Evolutionary conservation across 2,113 vertebrate genomes (phyloP).

Genomic region (Cygnus atratus): DNA sequence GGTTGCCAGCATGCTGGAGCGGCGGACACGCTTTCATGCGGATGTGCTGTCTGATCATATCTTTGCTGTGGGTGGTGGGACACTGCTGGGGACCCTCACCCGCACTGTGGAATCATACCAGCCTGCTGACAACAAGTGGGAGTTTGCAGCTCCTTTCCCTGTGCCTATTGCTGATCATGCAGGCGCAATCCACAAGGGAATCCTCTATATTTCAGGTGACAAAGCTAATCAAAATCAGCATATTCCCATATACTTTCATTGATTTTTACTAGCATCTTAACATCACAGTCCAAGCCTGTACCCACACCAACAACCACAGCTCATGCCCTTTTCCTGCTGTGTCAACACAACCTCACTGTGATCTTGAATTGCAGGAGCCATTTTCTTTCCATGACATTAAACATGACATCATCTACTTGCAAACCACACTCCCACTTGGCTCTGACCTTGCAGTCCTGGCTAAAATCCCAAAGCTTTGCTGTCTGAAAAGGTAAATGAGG

Average conservation of each 20-base stretch:
- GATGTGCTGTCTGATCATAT: conserved; percentile 17
- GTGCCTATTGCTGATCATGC: conserved; percentile 51
- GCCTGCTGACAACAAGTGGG: conserved; percentile 46
- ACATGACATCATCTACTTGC: background rate
- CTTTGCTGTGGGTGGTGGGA: conserved; percentile 56
- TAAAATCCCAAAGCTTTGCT: background rate
- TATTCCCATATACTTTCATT: background rate
- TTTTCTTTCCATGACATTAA: background rate
- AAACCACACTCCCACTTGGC: background rate
- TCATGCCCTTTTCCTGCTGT: background rate
- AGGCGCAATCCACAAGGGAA: conserved; percentile 57
- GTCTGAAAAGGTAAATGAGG: background rate
- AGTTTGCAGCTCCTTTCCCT: conserved; percentile 27
- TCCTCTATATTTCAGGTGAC: conserved; percentile 67
- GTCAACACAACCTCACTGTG: background rate
- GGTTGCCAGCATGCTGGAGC: conserved; percentile 49
- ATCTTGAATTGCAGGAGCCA: background rate
- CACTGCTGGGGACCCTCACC: conserved; percentile 49
- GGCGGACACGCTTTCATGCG: conserved; percentile 25
- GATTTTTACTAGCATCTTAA: background rate
- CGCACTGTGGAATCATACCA: conserved; percentile 39
- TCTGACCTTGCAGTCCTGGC: background rate
- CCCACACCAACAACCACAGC: background rate
- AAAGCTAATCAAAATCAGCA: background rate
- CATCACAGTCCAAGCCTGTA: background rate